Evolutionary conservation across 2,113 vertebrate species (phyloP), one percentile per base, ranked within the genome.

Genomic region (Amphilophus citrinellus): DNA sequence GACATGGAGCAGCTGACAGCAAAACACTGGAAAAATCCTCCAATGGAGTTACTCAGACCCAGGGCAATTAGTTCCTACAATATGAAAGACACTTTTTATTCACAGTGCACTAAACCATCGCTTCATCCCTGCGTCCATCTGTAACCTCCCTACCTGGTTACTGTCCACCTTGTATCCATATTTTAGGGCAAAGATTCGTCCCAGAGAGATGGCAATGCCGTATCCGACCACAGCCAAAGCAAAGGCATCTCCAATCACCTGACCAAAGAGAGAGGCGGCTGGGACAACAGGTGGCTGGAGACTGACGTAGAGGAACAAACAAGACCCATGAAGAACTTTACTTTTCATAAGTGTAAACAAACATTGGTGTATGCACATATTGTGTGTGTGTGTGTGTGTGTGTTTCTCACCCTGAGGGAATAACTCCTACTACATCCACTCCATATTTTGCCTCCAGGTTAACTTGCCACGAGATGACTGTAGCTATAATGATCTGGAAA

Each of bases 1-100:
- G 98, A 99, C 98, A 99, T 98, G 58, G 98, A 99, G 85, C 98
- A 98, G 91, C 98, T 98, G 92, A 98, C 94, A 18, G 97, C 96
- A 2, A 98, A 98, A 85, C 98, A 99, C 80, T 96, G 97, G 95
- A 99, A 99, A 77, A 98, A 73, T 22, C 96, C 96, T 18, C 98
- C 98, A 0, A 99, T 3, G 32, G 96, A 89, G 91, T 99, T 99
- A 88, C 95, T 96, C 84, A 99, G 87, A 61, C 98, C 98, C 22
- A 99, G 68, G 0, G 98, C 98, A 0, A 99, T 94, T 80, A 99
- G 96, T 88, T 99, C 98, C 98, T 98, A 86, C 37, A 84, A 50
- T 47, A 86, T 22, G 13, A 44, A 82, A 71, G 18, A 58, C 32
- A 73, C 10, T 73, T 2, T 59, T 77, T 6, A 65, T 22, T 50